Conservation (phyloP, 2,888 invertebrate genomes). For the Lypha dubia region DNA sequence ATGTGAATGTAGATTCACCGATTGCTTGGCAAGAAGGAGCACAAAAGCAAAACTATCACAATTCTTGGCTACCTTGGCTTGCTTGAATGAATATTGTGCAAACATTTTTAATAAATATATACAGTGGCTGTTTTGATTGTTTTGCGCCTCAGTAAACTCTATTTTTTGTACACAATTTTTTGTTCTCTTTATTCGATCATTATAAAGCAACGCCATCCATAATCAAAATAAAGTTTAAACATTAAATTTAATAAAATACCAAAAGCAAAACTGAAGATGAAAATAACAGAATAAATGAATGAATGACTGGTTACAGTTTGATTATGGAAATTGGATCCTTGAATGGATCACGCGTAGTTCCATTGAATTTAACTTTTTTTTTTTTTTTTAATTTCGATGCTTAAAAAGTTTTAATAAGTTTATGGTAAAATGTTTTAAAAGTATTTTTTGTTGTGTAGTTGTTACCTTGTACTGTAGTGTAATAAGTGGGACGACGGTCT, state of each 20-base stretch:
- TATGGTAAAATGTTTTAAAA: slow-evolving; percentile 32
- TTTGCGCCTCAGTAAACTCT: slow-evolving; percentile 66
- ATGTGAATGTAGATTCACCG: slow-evolving; percentile 52
- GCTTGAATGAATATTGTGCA: slow-evolving; percentile 61
- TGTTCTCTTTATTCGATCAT: slow-evolving; percentile 41
- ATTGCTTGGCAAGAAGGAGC: slow-evolving; percentile 3
- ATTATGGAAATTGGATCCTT: slow-evolving; percentile 74
- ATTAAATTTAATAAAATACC: slow-evolving; percentile 19
- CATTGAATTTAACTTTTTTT: slow-evolving; percentile 46
- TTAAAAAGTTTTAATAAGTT: slow-evolving; percentile 52
- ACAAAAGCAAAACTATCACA: slow-evolving; percentile 20
- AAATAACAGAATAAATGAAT: slow-evolving; percentile 68
- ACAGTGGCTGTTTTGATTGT: slow-evolving; percentile 68
- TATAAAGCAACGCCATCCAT: slow-evolving; percentile 57
- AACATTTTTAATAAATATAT: slow-evolving; percentile 57
- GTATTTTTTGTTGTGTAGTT: no score
- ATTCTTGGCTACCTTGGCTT: slow-evolving; percentile 56
- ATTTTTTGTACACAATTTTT: slow-evolving; percentile 21
- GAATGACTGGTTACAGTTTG: slow-evolving; percentile 69
- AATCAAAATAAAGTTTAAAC: slow-evolving; percentile 56
- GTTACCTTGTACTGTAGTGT: background rate
- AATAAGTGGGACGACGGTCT: background rate
- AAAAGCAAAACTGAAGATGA: background rate
- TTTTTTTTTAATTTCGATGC: background rate
- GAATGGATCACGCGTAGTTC: slow-evolving; percentile 72